Percentiles rank a stretch among this genome's conserved stretches.
Evolutionary conservation across 1,140 invertebrate genomes (phyloP).

Genomic region (Cydia fagiglandana): DNA sequence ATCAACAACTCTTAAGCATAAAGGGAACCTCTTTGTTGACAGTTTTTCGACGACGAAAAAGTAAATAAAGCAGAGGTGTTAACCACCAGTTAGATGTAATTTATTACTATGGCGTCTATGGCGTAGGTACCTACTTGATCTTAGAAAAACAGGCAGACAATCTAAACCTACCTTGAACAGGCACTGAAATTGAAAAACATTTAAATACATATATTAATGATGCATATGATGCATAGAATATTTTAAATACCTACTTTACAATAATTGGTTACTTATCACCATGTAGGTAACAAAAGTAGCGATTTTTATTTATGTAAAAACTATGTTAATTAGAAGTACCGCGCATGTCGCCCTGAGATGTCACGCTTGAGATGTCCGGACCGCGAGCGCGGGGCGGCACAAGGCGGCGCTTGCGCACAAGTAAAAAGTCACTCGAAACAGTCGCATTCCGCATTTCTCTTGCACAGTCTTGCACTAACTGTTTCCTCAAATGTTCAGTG

Average conservation of each 20-base stretch:
- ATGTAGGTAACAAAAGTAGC: conserved; percentile 5
- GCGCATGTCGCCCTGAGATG: conserved; percentile 58
- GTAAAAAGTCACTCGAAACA: conserved; percentile 44
- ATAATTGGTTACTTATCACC: not conserved
- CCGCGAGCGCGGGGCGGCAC: conserved; percentile 41
- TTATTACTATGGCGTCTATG: too few species aligned
- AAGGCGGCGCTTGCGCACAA: conserved; percentile 39
- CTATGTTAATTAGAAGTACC: conserved; percentile 48
- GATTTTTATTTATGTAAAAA: conserved; percentile 34
- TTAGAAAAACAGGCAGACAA: too few species aligned
- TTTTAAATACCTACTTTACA: not conserved
- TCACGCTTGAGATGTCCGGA: conserved; percentile 68
- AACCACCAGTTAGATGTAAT: too few species aligned
- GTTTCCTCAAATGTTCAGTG: not conserved
- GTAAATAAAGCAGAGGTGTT: too few species aligned
- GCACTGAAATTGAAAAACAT: too few species aligned
- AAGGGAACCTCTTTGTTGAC: too few species aligned
- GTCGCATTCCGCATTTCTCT: conserved; percentile 34
- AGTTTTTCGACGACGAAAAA: too few species aligned
- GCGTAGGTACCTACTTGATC: too few species aligned
- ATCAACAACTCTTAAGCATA: too few species aligned
- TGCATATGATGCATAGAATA: too few species aligned
- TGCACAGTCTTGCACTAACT: not conserved
- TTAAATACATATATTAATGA: too few species aligned
- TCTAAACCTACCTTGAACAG: too few species aligned